Percentiles rank a stretch among this genome's conserved stretches.
These are phyloP conservation scores for Nudaria mundana DNA, from an alignment of 2,888 invertebrate species.

Conservation along the genomic window DNA sequence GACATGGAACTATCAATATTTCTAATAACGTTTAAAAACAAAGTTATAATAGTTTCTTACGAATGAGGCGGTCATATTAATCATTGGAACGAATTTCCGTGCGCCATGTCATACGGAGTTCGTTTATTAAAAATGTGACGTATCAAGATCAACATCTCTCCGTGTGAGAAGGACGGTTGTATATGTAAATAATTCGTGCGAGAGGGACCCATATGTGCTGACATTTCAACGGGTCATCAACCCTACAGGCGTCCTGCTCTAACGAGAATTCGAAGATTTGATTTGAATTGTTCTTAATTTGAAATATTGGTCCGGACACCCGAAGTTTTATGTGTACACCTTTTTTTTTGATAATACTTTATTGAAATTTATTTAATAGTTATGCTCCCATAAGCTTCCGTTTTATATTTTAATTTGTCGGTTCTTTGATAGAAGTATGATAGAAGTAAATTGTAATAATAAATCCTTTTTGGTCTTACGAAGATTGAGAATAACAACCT, in stretches of 20 bases:
- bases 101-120: constrained; percentile 78
- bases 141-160: constrained; percentile 81
- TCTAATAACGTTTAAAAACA: constrained; percentile 79
- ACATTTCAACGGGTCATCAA: constrained; percentile 81
- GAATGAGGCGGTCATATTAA: constrained; percentile 74
- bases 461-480: constrained; percentile 46
- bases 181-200: constrained; percentile 43
- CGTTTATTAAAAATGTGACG: constrained; percentile 82
- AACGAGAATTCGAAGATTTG: constrained; percentile 80
- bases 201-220: constrained; percentile 68
- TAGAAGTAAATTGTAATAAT: constrained; percentile 57
- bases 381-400: constrained; percentile 63
- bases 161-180: constrained; percentile 57
- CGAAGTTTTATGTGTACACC: constrained; percentile 50
- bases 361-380: constrained; percentile 64
- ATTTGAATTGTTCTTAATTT: constrained; percentile 81
- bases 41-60: constrained; percentile 73
- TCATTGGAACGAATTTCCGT: constrained; percentile 80
- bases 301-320: constrained; percentile 67
- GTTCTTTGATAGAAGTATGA: constrained; percentile 50
- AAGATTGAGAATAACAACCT: constrained; percentile 52
- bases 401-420: constrained; percentile 63
- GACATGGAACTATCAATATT: constrained; percentile 81
- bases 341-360: constrained; percentile 56
- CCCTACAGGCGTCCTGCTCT: constrained; percentile 78